phyloP scores from a whole-genome alignment of 2,113 vertebrate genomes.

The Egretta garzetta region DNA sequence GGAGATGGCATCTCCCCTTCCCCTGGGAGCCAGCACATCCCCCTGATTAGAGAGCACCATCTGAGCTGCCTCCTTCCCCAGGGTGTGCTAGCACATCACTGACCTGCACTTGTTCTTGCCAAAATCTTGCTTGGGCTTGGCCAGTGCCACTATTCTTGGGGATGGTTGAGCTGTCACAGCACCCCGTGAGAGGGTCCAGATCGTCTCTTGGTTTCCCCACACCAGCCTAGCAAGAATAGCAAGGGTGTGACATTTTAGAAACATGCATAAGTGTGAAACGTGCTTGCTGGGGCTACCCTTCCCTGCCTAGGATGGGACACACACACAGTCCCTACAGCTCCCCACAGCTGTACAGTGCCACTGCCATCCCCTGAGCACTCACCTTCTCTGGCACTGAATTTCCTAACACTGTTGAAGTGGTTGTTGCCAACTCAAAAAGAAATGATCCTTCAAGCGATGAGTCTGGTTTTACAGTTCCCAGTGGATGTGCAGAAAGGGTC shows the following conservation, averaged over 20 bases:
- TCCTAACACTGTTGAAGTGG: neutral
- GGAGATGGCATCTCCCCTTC: neutral
- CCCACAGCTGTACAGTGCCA: neutral
- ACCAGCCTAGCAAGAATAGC: slow-evolving; percentile 27
- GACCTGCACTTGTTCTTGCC: neutral
- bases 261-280: neutral
- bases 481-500: neutral
- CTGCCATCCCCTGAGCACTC: neutral
- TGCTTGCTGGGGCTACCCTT: neutral
- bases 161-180: neutral
- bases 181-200: neutral
- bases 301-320: neutral
- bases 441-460: neutral
- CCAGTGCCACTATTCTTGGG: slow-evolving; percentile 23
- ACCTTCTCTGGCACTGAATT: neutral
- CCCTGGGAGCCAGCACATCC: neutral
- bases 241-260: neutral
- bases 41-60: neutral
- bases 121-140: slow-evolving; percentile 47
- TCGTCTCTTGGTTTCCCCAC: slow-evolving; percentile 71
- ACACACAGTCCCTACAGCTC: neutral
- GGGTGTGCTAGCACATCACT: neutral
- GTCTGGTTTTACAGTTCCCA: neutral
- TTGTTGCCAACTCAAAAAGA: neutral
- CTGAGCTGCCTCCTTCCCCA: neutral